Base-by-base conservation (phyloP, 2,888 invertebrate species). In the Coleophora flavipennella region DNA sequence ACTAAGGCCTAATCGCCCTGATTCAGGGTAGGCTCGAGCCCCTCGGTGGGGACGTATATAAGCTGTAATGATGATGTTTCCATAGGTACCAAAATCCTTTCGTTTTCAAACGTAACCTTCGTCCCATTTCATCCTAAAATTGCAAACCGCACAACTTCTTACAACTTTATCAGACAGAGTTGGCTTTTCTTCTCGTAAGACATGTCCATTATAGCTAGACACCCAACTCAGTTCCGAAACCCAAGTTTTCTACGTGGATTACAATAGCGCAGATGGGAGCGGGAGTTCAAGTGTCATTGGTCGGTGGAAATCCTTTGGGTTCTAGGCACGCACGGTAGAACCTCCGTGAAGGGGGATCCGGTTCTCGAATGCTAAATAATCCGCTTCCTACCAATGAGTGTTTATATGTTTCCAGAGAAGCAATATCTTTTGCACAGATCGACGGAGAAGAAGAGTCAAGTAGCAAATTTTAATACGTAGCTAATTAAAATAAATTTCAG, bases 301-400 rank as follows among this genome's bases (percentile, higher is more conserved):
- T 28, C 28, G 25, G 13, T 38, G 28, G 14, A 34, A 40, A 37
- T 43, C 37, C 38, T 38, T 40, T 36, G 10, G 36, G 40, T 40
- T 45, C 45, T 27, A 36, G 36, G 42, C 45, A 45, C 42, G 45
- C 42, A 36, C 42, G 36, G 26, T 20, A 38, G 42, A 38, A 39
- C 33, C 36, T 35, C 29, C 29, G 27, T 35, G 36, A 35, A 27
- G 33, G 14, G 13, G 26, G 33, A 28, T 28, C 8, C 35, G 34
- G 8, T 14, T 38, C n/a, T 12, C 38, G 42, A 42, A 42, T 42
- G 42, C 42, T 33, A 39, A 42, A 38, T 42, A 42, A 42, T 36
- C 42, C 33, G 29, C 33, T 38, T 39, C 42, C 39, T 28, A 31
- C n/a, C n/a, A n/a, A n/a, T n/a, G n/a, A n/a, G n/a, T n/a, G n/a